Evolutionary conservation across 2,113 vertebrate species (phyloP).

Genomic region (Potamarius usumacintae): DNA sequence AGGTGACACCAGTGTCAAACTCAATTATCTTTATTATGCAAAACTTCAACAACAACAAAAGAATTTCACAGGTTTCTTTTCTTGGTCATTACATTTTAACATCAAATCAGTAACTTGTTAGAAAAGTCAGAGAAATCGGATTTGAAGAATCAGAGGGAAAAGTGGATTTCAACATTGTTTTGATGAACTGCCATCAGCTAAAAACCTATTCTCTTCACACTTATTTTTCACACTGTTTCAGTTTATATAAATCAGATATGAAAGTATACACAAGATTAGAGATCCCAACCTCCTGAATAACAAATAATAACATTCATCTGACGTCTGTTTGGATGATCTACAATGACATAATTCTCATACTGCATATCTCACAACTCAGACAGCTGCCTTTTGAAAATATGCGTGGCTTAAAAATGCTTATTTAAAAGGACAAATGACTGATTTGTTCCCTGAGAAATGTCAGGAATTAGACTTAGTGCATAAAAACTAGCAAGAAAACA

Average conservation of each 20-base stretch:
- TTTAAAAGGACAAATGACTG: background rate
- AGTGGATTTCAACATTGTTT: background rate
- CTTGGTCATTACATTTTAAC: background rate
- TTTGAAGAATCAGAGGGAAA: background rate
- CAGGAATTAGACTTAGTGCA: background rate
- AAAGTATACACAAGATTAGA: background rate
- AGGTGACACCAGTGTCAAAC: background rate
- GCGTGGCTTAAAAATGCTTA: background rate
- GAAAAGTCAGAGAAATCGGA: background rate
- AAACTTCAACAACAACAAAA: background rate
- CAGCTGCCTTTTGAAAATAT: background rate
- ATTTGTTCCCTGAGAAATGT: background rate
- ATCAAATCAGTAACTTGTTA: background rate
- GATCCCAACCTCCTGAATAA: background rate
- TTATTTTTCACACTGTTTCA: background rate
- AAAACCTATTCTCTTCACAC: background rate
- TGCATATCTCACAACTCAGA: background rate
- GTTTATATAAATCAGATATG: background rate
- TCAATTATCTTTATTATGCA: background rate
- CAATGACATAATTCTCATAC: background rate
- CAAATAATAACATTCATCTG: background rate
- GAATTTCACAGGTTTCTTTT: background rate
- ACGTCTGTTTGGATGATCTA: background rate
- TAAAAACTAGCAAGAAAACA: background rate
- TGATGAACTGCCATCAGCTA: background rate